Base-by-base conservation (phyloP, 2,113 vertebrate species). In the Passerina amoena region DNA sequence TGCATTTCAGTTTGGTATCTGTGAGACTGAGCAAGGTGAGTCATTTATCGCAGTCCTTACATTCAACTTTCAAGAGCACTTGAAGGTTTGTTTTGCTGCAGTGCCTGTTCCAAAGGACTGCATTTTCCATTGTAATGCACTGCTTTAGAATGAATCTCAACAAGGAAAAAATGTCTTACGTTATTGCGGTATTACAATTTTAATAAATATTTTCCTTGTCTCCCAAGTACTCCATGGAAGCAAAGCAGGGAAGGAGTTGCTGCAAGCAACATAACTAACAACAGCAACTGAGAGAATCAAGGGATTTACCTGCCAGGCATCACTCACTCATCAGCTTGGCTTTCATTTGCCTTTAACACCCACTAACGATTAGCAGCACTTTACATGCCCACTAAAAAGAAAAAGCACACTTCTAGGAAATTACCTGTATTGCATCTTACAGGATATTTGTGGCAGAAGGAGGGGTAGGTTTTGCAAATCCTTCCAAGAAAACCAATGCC, bases 61-160 rank as follows among this genome's bases (percentile, higher is more conserved):
- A 38, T 77, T 83, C 61, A 79, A n/a, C 63, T 96, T 76, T 91
- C 88, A 96, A 95, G 94, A 92, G 56, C 91, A 95, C 50, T 92
- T 95, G 88, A 96, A 93, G 94, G 91, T 91, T 92, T 96, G 33
- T 45, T 90, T 57, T 92, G 80, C 90, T 96, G 94, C 93, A 83
- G 80, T 87, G 45, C 42, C 80, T 73, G 42, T 81, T 86, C 60
- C 82, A 86, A 38, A 82, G 66, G 25, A 70, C 79, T 66, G 59
- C 51, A 56, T 80, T 95, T 89, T 59, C 50, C 82, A 24, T 38
- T 73, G 50, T 30, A 47, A 66, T 22, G 50, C 18, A 20, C 51
- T 70, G 45, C 33, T 66, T 90, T 50, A 73, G 42, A 88, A 88
- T 47, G 7, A 77, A 51, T 59, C 31, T 35, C n/a, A 77, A 42